Base-by-base conservation (phyloP, 2,888 invertebrate species). In the Vanessa cardui region DNA sequence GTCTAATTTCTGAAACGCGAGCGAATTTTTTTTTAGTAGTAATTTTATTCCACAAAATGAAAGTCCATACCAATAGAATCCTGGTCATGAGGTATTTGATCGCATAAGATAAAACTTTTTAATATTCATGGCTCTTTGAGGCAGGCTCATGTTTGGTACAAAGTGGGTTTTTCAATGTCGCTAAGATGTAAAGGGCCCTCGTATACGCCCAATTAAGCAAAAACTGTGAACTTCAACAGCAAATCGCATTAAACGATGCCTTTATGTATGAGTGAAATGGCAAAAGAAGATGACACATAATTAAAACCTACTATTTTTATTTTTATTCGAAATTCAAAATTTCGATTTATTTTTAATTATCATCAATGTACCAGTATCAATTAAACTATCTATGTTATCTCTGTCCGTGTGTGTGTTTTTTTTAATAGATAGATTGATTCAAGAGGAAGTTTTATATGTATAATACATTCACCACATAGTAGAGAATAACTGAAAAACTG, bases 71-170 rank as follows among this genome's bases (percentile, higher is more conserved):
- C 12, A 39, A 39, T 12, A 39, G 68, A 70, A 70, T 75, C 76
- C 72, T 77, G 68, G 65, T 69, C 69, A 64, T 70, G 77, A 76
- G 79, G 79, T 82, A 87, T 82, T 85, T 85, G 85, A 86, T 86
- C 86, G 81, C 74, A 80, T 78, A 80, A 84, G 83, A 79, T 76
- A 74, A 72, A 71, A 76, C 81, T 82, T 74, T 80, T 90, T 78
- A 89, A 89, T 90, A 90, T 90, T 89, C 90, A 90, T 87, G 72
- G 76, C 67, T 76, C 82, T 86, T 85, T 84, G 80, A 81, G 78
- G 73, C 76, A 76, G 71, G 76, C 72, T 74, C 73, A 72, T 77
- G 76, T 76, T 77, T 74, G 75, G 73, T 72, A 71, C 76, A 77
- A 76, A 79, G 77, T 75, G 50, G 63, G 58, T 62, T 66, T 69